Percentiles rank a stretch among this genome's conserved stretches.
Evolutionary conservation across 2,797 vertebrate species (phyloP).

Genomic region (Ibycter americanus): DNA sequence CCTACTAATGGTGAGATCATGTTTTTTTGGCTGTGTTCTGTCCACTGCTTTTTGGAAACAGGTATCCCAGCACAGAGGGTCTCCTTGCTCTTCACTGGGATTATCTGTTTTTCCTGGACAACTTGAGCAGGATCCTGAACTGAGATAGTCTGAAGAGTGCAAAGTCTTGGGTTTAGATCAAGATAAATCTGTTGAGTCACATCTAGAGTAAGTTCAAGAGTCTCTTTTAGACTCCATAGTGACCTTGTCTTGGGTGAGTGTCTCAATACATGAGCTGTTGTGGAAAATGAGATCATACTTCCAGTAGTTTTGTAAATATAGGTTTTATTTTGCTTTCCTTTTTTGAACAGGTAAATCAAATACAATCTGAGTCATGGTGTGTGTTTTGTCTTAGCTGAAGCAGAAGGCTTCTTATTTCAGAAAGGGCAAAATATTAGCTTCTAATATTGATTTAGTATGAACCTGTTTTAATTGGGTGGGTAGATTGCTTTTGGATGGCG

Average conservation of each 20-base stretch:
- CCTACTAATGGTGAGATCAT: neutral
- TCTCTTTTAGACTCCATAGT: neutral
- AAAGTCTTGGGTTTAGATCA: neutral
- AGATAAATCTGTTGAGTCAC: neutral
- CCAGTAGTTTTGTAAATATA: neutral
- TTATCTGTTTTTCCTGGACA: neutral
- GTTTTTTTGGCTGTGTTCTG: neutral
- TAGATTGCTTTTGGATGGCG: neutral
- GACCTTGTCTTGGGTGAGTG: neutral
- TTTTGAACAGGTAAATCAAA: neutral
- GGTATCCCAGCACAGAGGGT: neutral
- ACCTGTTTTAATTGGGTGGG: neutral
- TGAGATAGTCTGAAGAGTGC: neutral
- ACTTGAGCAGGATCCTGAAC: neutral
- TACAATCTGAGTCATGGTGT: neutral
- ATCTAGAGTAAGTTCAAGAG: neutral
- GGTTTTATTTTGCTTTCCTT: conserved; percentile 11
- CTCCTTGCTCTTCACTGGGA: neutral
- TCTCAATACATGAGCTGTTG: neutral
- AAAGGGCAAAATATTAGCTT: neutral
- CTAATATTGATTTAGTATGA: neutral
- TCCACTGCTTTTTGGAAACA: neutral
- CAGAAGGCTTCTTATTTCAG: neutral
- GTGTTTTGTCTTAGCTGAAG: conserved; percentile 1
- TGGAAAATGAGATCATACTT: neutral